Evolutionary conservation across 2,797 vertebrate species (phyloP), one percentile per base, ranked within the genome.

Genomic region (Fundulus diaphanus): DNA sequence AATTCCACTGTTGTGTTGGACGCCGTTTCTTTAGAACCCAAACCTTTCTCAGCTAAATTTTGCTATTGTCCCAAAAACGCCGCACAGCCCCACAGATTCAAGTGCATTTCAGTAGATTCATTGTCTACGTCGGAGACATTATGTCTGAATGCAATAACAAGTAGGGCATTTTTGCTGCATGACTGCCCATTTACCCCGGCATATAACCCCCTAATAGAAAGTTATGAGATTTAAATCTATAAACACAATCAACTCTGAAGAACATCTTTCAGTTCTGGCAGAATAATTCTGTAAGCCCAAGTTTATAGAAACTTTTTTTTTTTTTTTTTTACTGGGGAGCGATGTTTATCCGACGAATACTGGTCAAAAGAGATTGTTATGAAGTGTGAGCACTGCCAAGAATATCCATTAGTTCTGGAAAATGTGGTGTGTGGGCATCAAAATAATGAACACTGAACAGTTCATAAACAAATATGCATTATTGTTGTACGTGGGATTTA

Each of bases 161-260:
- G 35, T 87, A 90, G 90, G 87, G 52, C 83, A 89, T 66, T 84
- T 88, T 91, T 92, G 75, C 86, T 85, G 90, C 92, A 92, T 92
- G 92, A 91, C 80, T 91, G 87, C 82, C 73, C 85, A 35, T 79
- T 11, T 3, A 82, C 59, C 68, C 73, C 68, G 51, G 54, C 72
- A 69, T 61, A 44, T 40, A 15, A 68, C 59, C 29, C 56, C 59
- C 52, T 42, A 16, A 33, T 9, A 40, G 52, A 7, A 51, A 51
- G 44, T 35, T 54, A 65, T 42, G 27, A 44, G 56, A 24, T 66
- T 42, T 27, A 66, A 42, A 66, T 27, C 9, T 16, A 42, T 15
- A 15, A 66, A 27, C 35, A 2, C 1, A 8, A 66, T 66, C 63
- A 66, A 12, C 13, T 42, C 22, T 27, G 12, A 27, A 56, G n/a